phyloP scores from a whole-genome alignment of 2,797 vertebrate species.

The Amblyopsis hoosieri region DNA sequence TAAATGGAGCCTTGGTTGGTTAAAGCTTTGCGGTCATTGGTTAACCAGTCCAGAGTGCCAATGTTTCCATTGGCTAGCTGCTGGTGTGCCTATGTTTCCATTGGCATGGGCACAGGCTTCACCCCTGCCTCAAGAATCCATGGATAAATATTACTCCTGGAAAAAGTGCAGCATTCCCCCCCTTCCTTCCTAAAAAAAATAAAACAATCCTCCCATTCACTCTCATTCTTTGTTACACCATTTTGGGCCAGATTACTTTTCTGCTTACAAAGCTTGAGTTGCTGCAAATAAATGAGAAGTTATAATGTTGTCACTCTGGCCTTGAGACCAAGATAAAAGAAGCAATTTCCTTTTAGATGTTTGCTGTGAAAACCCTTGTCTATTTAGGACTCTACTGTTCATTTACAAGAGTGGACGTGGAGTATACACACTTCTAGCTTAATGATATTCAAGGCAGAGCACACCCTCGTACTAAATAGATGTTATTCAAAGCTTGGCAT shows the following conservation, averaged over 20 bases:
- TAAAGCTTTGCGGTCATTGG: constrained; percentile 71
- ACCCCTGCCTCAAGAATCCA: constrained; percentile 72
- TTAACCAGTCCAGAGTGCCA: constrained; percentile 61
- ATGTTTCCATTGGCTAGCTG: constrained; percentile 74
- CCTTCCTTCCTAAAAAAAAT: constrained; percentile 57
- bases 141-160: constrained; percentile 77
- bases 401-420: constrained; percentile 3
- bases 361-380: constrained; percentile 20
- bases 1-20: constrained; percentile 42
- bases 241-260: constrained; percentile 50
- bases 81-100: constrained; percentile 70
- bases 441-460: constrained; percentile 20
- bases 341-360: constrained; percentile 9
- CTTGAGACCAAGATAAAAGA: neutral
- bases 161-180: constrained; percentile 65
- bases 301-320: neutral
- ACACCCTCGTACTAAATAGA: constrained; percentile 23
- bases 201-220: constrained; percentile 60
- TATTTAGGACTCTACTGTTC: neutral
- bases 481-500: constrained; percentile 30
- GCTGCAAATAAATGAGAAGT: neutral
- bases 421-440: constrained; percentile 11
- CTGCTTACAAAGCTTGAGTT: neutral
- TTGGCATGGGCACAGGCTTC: constrained; percentile 69
- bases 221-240: constrained; percentile 54